Evolutionary conservation across 1,140 invertebrate genomes (phyloP).

Genomic region (Cotesia typhae): DNA sequence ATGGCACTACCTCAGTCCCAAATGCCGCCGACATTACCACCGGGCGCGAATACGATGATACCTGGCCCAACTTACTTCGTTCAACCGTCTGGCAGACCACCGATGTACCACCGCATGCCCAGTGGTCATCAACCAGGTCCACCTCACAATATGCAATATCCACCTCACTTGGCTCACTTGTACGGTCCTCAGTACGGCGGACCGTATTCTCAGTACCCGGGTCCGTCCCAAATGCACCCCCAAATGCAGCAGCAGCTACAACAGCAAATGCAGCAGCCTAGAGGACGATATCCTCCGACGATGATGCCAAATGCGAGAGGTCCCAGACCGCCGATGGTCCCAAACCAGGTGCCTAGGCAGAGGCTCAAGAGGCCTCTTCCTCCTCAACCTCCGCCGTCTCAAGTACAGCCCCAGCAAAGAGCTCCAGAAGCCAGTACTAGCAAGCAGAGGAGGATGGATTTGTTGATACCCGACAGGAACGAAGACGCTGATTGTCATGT

Average conservation of each 20-base stretch:
- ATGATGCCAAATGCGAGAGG: conserved; percentile 56
- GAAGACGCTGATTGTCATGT: conserved; percentile 73
- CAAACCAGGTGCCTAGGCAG: conserved; percentile 45
- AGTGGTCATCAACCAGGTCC: conserved; percentile 18
- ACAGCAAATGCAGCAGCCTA: conserved; percentile 53
- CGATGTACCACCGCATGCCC: conserved; percentile 54
- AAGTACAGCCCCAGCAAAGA: conserved; percentile 39
- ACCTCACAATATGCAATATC: conserved; percentile 57
- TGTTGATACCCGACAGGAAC: conserved; percentile 69
- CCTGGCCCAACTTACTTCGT: conserved; percentile 56
- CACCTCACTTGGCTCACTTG: conserved; percentile 47
- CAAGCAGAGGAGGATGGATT: conserved; percentile 66
- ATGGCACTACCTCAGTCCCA: conserved; percentile 62
- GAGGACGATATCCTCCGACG: conserved; percentile 59
- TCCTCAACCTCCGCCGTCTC: conserved; percentile 26
- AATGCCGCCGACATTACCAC: conserved; percentile 53
- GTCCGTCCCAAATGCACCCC: conserved; percentile 63
- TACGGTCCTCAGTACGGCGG: conserved; percentile 23
- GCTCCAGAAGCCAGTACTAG: conserved; percentile 41
- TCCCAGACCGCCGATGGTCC: conserved; percentile 48
- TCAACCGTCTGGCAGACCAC: conserved; percentile 55
- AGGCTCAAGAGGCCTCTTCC: conserved; percentile 56
- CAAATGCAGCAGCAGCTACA: conserved; percentile 45
- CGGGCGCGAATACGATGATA: conserved; percentile 58
- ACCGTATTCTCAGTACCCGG: conserved; percentile 52